Conservation (phyloP, 2,113 vertebrate genomes). For the Zosterops hypoxanthus region DNA sequence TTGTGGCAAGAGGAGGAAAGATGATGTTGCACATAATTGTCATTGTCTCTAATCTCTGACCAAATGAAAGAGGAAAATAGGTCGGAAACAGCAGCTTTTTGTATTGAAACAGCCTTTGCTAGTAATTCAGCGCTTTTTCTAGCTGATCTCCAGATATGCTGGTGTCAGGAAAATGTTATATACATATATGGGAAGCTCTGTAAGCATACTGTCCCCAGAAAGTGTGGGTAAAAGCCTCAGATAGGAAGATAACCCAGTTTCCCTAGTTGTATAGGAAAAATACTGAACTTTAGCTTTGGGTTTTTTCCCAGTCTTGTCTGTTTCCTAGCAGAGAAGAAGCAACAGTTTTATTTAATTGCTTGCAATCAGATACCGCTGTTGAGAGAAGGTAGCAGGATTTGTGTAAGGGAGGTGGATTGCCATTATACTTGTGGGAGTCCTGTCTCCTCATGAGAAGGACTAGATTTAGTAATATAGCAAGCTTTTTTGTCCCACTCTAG, state of each 20-base stretch:
- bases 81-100: background rate
- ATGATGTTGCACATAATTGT: background rate
- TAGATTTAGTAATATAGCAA: background rate
- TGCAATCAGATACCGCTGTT: background rate
- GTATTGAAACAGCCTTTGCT: background rate
- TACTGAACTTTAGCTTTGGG: background rate
- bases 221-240: background rate
- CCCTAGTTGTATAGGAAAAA: background rate
- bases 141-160: background rate
- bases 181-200: background rate
- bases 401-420: background rate
- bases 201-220: background rate
- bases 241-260: background rate
- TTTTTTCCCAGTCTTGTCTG: fast-evolving
- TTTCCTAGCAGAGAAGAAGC: background rate
- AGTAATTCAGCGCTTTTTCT: background rate
- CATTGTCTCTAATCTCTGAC: background rate
- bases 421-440: background rate
- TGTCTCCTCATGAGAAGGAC: background rate
- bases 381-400: background rate
- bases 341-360: background rate
- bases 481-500: background rate
- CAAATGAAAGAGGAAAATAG: background rate
- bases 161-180: background rate
- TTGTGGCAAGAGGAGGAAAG: background rate